Evolutionary conservation across 2,888 invertebrate genomes (phyloP).

Genomic region (Drosophila suboccidentalis): DNA sequence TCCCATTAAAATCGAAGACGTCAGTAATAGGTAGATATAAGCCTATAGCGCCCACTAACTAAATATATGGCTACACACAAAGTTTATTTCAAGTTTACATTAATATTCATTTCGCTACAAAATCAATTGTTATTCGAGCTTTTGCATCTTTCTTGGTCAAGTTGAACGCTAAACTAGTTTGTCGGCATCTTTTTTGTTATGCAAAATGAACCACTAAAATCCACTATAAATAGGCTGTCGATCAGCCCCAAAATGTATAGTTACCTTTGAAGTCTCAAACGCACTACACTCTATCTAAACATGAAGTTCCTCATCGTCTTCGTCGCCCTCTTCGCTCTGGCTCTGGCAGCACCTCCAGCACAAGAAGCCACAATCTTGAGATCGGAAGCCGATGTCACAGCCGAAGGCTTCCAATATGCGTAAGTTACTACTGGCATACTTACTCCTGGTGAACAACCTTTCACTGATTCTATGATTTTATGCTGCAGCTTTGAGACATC

Average conservation of each 20-base stretch:
- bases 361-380: slow-evolving; percentile 15
- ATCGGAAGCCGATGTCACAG: slow-evolving; percentile 78
- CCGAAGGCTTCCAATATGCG: slow-evolving; percentile 86
- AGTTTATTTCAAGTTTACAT: slow-evolving; percentile 37
- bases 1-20: neutral
- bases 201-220: slow-evolving; percentile 10
- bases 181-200: slow-evolving; percentile 29
- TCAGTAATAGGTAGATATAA: slow-evolving; percentile 14
- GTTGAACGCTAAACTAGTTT: slow-evolving; percentile 36
- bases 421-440: slow-evolving; percentile 18
- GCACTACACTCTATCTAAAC: slow-evolving; percentile 39
- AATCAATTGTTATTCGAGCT: slow-evolving; percentile 22
- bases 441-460: no score
- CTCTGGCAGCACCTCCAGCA: slow-evolving; percentile 66
- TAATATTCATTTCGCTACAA: slow-evolving; percentile 40
- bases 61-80: slow-evolving; percentile 7
- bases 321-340: slow-evolving; percentile 73
- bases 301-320: slow-evolving; percentile 80
- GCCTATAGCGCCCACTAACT: slow-evolving; percentile 14
- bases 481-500: neutral
- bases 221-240: slow-evolving; percentile 31
- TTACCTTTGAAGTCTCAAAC: slow-evolving; percentile 56
- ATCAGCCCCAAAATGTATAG: slow-evolving; percentile 33
- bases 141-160: slow-evolving; percentile 27
- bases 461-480: no score